phyloP scores from a whole-genome alignment of 2,797 vertebrate genomes.

The Helarctos malayanus region DNA sequence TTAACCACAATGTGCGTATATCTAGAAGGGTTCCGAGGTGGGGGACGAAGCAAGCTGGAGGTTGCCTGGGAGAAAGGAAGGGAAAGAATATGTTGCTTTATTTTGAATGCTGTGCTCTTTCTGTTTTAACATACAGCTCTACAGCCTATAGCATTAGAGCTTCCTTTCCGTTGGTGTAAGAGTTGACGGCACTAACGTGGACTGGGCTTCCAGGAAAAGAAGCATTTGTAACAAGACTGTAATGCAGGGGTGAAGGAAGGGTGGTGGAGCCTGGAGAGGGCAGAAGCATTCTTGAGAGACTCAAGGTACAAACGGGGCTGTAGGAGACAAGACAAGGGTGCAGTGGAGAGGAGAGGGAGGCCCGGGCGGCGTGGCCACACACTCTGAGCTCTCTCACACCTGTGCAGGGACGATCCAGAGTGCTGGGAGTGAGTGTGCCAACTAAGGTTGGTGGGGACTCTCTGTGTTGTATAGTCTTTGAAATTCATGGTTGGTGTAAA shows the following conservation, averaged over 20 bases:
- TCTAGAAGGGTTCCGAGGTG: background rate
- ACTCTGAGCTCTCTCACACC: background rate
- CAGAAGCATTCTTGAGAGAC: background rate
- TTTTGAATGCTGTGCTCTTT: background rate
- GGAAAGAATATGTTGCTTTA: background rate
- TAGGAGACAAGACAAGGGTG: background rate
- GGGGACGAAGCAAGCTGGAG: background rate
- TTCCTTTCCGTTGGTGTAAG: background rate
- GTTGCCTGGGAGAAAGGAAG: background rate
- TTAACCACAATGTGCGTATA: background rate
- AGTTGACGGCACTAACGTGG: background rate
- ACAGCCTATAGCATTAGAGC: background rate
- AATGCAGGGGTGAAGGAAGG: background rate
- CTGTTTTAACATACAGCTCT: rapidly evolving
- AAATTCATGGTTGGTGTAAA: background rate
- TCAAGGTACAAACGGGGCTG: background rate
- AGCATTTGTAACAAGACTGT: background rate
- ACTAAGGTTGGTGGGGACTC: background rate
- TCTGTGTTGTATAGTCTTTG: background rate
- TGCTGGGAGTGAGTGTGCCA: background rate
- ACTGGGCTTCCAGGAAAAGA: background rate
- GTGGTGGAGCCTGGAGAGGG: background rate
- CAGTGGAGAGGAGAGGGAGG: background rate
- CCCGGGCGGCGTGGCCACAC: background rate
- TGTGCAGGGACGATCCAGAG: background rate